Evolutionary conservation across 2,888 invertebrate genomes (phyloP).

Genomic region (Lissocephala sabroskyi): DNA sequence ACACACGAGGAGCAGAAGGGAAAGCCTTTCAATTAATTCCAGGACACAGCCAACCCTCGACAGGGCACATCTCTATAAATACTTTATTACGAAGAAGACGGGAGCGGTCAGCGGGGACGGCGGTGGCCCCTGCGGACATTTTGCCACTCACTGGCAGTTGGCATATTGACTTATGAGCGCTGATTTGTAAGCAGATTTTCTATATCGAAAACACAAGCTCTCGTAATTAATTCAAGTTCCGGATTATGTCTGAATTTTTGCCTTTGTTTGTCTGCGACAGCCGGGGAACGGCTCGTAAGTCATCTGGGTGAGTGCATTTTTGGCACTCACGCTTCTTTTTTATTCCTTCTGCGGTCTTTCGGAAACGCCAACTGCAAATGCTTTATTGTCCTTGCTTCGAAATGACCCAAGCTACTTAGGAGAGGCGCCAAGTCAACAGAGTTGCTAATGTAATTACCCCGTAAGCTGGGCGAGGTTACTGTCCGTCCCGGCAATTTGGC

Average conservation of each 20-base stretch:
- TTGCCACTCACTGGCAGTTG: constrained; percentile 51
- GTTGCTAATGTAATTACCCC: constrained; percentile 50
- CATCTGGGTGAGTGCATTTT: constrained; percentile 53
- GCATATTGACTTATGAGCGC: constrained; percentile 60
- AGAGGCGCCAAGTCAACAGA: constrained; percentile 32
- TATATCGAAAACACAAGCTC: constrained; percentile 19
- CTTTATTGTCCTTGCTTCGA: constrained; percentile 28
- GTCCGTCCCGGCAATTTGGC: constrained; percentile 19
- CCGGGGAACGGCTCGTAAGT: too few species aligned
- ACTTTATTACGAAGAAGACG: too few species aligned
- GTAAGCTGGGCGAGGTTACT: background rate
- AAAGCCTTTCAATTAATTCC: constrained; percentile 63
- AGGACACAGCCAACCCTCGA: constrained; percentile 30
- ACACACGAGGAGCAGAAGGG: constrained; percentile 11
- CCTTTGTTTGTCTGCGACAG: background rate
- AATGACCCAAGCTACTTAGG: constrained; percentile 31
- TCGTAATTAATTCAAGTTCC: constrained; percentile 56
- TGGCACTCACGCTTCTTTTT: constrained; percentile 29
- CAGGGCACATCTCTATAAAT: constrained; percentile 41
- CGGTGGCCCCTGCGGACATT: constrained; percentile 18
- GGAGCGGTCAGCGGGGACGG: too few species aligned
- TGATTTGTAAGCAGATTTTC: constrained; percentile 61
- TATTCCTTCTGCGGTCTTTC: constrained; percentile 8
- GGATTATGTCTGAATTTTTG: constrained; percentile 16
- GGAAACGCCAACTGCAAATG: constrained; percentile 33